phyloP scores from a whole-genome alignment of 2,888 invertebrate species.

The Muschampia plurimacula region DNA sequence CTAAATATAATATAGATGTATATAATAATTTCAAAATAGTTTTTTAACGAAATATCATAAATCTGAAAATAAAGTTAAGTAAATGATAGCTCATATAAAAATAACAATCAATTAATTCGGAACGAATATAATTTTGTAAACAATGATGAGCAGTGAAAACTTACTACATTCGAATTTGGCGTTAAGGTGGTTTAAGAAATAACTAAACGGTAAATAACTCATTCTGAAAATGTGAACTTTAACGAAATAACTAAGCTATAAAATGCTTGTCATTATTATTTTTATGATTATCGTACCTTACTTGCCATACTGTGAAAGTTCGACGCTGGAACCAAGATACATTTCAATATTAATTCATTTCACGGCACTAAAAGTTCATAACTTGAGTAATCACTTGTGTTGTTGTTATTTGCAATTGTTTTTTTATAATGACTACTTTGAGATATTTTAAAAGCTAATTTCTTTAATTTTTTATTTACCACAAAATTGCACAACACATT shows the following conservation, averaged over 20 bases:
- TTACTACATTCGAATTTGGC: constrained; percentile 9
- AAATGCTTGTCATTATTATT: constrained; percentile 32
- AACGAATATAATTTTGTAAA: constrained; percentile 7
- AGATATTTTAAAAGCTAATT: not conserved
- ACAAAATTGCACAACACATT: constrained; percentile 32
- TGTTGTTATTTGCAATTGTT: constrained; percentile 23
- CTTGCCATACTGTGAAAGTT: constrained; percentile 38
- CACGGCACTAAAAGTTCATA: constrained; percentile 35
- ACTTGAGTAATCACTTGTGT: constrained; percentile 31
- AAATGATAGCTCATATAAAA: not conserved
- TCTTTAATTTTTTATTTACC: constrained; percentile 15
- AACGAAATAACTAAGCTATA: constrained; percentile 29
- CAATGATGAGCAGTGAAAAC: constrained; percentile 17
- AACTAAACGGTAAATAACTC: constrained; percentile 17
- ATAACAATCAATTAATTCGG: not conserved
- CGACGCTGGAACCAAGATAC: constrained; percentile 40
- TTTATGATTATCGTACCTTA: constrained; percentile 37
- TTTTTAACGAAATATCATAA: not conserved
- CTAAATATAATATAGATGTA: not conserved
- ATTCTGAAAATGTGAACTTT: constrained; percentile 29
- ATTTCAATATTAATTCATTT: constrained; percentile 38
- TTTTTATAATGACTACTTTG: not conserved
- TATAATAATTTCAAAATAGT: not conserved
- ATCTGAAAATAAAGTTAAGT: not conserved
- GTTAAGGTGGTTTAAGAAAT: constrained; percentile 5